Base-by-base conservation (phyloP, 2,113 vertebrate genomes). In the Craseonycteris thonglongyai region DNA sequence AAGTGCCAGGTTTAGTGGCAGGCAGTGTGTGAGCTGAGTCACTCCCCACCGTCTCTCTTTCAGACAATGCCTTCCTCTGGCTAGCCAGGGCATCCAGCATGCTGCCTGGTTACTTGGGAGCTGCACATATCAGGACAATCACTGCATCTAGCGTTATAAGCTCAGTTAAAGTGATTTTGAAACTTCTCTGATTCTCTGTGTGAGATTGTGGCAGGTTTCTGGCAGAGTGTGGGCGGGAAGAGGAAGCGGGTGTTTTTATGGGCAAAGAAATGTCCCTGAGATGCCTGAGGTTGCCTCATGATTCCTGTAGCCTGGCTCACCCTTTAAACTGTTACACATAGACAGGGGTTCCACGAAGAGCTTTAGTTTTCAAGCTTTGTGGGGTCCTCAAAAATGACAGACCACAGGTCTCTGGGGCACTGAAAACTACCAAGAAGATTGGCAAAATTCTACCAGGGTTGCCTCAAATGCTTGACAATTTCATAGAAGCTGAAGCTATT, bases 111-210 rank as follows among this genome's bases (percentile, higher is more conserved):
- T 24, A n/a, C 69, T 38, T 56, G 38, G 33, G 11, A 51, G 58
- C 74, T 58, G 5, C 21, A 35, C 54, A 18, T 35, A 21, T 16
- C 14, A 51, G 54, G 78, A 33, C 28, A 59, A 28, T 88, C 42
- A 21, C 6, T 59, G 66, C 30, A 38, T 38, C 28, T 35, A 42
- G 10, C 38, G 19, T 35, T 92, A 5, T 56, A 69, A 66, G 69
- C 11, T 15, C 51, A 90, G 40, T 82, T 78, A 42, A 79, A 92
- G 56, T 30, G 38, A 93, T 92, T 87, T 83, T 66, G 65, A 91
- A 96, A 94, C 71, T 38, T 83, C 59, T 82, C 65, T 91, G 65
- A 45, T 68, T 92, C 51, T 93, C 35, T 72, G 42, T 86, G 58
- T 86, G 79, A 58, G 33, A 16, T 47, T 80, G 54, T 91, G n/a